A percentile compares a stretch with the other conserved stretches of the same genome.
Conservation (phyloP, 2,797 vertebrate species). For the Megaceryle alcyon region DNA sequence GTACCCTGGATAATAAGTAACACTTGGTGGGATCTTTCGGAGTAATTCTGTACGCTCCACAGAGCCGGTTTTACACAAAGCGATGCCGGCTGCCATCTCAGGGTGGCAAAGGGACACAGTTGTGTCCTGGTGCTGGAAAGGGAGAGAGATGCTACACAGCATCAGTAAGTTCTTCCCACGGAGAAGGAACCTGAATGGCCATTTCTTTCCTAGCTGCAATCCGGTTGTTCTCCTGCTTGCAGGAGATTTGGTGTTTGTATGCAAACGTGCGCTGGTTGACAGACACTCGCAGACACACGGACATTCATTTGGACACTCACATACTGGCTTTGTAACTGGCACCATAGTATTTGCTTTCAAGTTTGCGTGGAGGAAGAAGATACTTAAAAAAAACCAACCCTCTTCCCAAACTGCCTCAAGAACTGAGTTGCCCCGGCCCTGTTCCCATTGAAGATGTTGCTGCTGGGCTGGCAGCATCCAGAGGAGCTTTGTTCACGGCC, state of each 20-base stretch:
- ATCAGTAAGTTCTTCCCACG: neutral
- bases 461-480: neutral
- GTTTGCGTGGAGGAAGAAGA: neutral
- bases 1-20: neutral
- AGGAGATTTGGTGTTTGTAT: neutral
- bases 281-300: neutral
- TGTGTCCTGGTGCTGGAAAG: neutral
- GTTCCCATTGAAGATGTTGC: accelerated
- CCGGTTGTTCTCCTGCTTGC: neutral
- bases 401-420: neutral
- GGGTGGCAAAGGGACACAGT: neutral
- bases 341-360: neutral
- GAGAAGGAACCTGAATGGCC: neutral
- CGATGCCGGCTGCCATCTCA: neutral
- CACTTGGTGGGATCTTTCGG: neutral
- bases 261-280: accelerated
- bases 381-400: neutral
- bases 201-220: neutral
- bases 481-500: neutral
- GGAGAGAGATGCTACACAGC: neutral
- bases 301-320: neutral
- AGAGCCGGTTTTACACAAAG: neutral
- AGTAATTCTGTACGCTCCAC: accelerated
- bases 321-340: neutral
- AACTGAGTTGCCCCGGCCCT: accelerated